A percentile compares a stretch with the other conserved stretches of the same genome.
Conservation (phyloP, 2,113 vertebrate genomes). For the Lichenostomus cassidix region DNA sequence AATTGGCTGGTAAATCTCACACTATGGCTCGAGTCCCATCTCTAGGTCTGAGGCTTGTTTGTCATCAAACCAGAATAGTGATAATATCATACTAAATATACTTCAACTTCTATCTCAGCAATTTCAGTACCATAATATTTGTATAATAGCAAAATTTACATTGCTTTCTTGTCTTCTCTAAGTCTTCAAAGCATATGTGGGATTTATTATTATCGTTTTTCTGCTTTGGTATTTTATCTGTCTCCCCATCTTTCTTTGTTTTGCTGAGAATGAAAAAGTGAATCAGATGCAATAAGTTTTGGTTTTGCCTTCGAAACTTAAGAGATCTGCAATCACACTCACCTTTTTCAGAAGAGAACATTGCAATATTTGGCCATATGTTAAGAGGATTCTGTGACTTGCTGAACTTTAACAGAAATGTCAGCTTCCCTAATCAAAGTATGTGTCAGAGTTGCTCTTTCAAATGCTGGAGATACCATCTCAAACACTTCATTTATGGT, state of each 20-base stretch:
- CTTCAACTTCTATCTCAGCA: constrained; percentile 40
- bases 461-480: constrained; percentile 56
- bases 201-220: constrained; percentile 24
- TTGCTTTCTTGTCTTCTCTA: constrained; percentile 20
- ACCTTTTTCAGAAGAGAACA: constrained; percentile 43
- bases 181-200: neutral
- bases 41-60: constrained; percentile 26
- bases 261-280: constrained; percentile 23
- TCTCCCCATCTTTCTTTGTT: constrained; percentile 23
- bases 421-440: constrained; percentile 61
- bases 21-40: neutral
- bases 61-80: constrained; percentile 6
- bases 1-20: neutral
- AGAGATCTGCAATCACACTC: constrained; percentile 33
- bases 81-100: constrained; percentile 19
- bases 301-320: neutral
- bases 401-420: constrained; percentile 70
- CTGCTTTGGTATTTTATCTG: constrained; percentile 40
- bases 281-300: neutral
- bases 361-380: constrained; percentile 62
- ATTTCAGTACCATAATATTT: constrained; percentile 38
- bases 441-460: constrained; percentile 55
- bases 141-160: constrained; percentile 45
- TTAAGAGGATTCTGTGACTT: constrained; percentile 64
- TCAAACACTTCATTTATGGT: constrained; percentile 56